Evolutionary conservation across 2,797 vertebrate genomes (phyloP).

Genomic region (Phylloscopus collybita): DNA sequence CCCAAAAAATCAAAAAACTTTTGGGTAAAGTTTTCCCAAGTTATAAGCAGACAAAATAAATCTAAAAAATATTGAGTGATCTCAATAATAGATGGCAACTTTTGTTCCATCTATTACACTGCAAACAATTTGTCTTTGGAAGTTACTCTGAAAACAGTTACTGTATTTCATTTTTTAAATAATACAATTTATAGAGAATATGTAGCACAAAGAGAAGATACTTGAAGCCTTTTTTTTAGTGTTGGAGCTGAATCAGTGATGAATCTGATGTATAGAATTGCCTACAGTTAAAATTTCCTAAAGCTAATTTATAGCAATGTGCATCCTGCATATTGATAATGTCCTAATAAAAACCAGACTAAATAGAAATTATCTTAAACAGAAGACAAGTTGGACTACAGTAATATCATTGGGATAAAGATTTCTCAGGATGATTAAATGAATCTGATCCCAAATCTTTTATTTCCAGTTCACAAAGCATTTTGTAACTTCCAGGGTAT

Average conservation of each 20-base stretch:
- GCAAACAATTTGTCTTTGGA: constrained; percentile 18
- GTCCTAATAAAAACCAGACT: neutral
- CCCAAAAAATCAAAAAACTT: too few relatives aligned
- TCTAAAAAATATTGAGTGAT: neutral
- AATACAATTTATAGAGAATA: neutral
- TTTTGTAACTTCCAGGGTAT: neutral
- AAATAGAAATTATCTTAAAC: neutral
- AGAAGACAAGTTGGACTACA: neutral
- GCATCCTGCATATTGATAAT: neutral
- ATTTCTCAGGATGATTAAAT: neutral
- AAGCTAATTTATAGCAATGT: neutral
- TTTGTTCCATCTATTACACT: neutral
- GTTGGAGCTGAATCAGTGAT: neutral
- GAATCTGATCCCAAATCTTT: neutral
- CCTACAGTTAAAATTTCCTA: neutral
- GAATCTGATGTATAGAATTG: neutral
- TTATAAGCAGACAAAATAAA: neutral
- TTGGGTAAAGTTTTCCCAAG: neutral
- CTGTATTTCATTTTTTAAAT: neutral
- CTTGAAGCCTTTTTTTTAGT: neutral
- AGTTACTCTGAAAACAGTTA: neutral
- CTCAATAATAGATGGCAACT: neutral
- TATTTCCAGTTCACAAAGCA: neutral
- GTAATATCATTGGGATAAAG: neutral
- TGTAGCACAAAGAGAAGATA: neutral